Conservation (phyloP, 2,888 invertebrate species). For the Merodon equestris region DNA sequence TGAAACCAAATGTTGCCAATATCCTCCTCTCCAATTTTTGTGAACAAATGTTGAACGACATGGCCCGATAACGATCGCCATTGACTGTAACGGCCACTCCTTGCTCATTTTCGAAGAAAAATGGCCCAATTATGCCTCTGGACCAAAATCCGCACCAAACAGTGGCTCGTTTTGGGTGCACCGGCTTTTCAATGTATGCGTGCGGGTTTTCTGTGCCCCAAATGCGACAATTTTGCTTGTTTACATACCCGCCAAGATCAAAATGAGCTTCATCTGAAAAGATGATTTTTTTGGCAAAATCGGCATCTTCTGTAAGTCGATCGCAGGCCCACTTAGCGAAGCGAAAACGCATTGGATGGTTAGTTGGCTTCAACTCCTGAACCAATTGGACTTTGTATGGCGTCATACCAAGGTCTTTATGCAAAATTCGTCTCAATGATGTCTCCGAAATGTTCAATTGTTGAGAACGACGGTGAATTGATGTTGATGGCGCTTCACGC, state of each 20-base stretch:
- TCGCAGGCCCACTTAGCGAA: slow-evolving; percentile 58
- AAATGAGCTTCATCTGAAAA: slow-evolving; percentile 19
- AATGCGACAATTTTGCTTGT: slow-evolving; percentile 2
- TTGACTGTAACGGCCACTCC: slow-evolving; percentile 6
- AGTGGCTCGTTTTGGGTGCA: slow-evolving; percentile 6
- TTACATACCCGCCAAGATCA: slow-evolving; percentile 4
- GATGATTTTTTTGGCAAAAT: slow-evolving; percentile 50
- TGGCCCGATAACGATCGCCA: slow-evolving; percentile 6
- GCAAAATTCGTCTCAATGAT: no score
- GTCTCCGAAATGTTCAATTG: no score
- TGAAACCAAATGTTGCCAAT: slow-evolving; percentile 3
- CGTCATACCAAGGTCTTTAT: no score
- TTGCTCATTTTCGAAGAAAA: slow-evolving; percentile 5
- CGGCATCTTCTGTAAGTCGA: slow-evolving; percentile 39
- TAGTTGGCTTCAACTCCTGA: slow-evolving; percentile 66
- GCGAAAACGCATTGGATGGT: slow-evolving; percentile 51
- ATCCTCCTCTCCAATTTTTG: slow-evolving; percentile 2
- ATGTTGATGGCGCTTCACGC: no score
- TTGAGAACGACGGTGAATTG: no score
- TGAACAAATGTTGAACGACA: not conserved
- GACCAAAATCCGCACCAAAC: slow-evolving; percentile 4
- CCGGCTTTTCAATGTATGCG: slow-evolving; percentile 2
- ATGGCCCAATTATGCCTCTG: slow-evolving; percentile 4
- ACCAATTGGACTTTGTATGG: slow-evolving; percentile 41
- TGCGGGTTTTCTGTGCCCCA: slow-evolving; percentile 4